A percentile compares a stretch with the other conserved stretches of the same genome.
Conservation (phyloP, 2,113 vertebrate genomes). For the Rhizomys pruinosus region DNA sequence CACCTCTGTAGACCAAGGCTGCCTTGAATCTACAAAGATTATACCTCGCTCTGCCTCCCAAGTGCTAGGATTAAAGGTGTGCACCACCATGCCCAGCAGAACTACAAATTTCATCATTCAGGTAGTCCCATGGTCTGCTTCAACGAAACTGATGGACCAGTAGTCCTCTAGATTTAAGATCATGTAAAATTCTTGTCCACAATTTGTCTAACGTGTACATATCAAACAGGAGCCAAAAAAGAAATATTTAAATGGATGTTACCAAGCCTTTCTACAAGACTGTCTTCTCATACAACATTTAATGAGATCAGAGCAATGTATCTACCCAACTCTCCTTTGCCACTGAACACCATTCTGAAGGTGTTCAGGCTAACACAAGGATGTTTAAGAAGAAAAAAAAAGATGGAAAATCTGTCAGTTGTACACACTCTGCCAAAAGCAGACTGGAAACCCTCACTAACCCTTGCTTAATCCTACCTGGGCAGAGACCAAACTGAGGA, state of each 20-base stretch:
- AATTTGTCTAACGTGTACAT: constrained; percentile 56
- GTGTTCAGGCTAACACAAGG: not conserved
- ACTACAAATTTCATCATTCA: not conserved
- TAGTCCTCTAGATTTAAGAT: constrained; percentile 10
- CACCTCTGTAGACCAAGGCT: too few species aligned
- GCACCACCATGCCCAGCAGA: too few species aligned
- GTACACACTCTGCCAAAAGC: not conserved
- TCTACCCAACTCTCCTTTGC: not conserved
- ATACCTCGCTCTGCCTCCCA: too few species aligned
- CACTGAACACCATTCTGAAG: constrained; percentile 22
- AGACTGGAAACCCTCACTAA: not conserved
- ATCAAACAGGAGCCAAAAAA: constrained; percentile 8
- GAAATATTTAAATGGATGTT: not conserved
- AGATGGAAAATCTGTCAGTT: not conserved
- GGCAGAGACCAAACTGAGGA: not conserved
- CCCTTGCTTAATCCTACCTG: not conserved
- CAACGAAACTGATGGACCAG: constrained; percentile 60
- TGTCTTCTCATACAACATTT: constrained; percentile 57
- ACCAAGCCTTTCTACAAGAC: constrained; percentile 38
- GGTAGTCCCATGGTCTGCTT: not conserved
- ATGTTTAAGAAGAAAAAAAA: constrained; percentile 25
- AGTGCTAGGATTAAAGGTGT: too few species aligned
- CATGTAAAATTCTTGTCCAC: not conserved
- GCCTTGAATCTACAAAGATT: too few species aligned
- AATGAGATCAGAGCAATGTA: constrained; percentile 40